These are phyloP conservation scores for Rhombomys opimus DNA, from an alignment of 2,113 vertebrate species.

Conservation along the genomic window DNA sequence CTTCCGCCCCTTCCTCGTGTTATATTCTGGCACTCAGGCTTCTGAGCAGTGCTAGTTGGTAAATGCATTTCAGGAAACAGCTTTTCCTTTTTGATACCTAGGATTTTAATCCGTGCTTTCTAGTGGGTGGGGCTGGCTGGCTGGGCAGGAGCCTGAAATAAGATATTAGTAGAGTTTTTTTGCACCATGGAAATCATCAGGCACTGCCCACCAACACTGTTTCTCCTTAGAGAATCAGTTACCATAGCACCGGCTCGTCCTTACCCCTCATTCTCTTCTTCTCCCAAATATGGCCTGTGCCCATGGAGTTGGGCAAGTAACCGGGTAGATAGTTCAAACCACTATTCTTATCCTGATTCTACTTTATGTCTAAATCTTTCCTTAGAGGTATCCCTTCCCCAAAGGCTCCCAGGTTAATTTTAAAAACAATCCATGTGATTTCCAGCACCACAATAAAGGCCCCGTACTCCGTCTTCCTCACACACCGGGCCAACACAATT, in stretches of 20 bases:
- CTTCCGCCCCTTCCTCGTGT: neutral
- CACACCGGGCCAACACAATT: neutral
- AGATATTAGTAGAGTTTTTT: neutral
- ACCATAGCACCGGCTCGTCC: fast-evolving
- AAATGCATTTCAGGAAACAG: neutral
- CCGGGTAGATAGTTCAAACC: neutral
- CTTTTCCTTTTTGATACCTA: neutral
- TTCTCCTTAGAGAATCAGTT: neutral
- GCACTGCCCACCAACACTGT: neutral
- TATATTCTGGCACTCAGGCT: neutral
- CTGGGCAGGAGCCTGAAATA: neutral
- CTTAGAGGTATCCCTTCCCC: neutral
- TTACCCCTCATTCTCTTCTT: neutral
- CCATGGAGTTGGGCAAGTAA: neutral
- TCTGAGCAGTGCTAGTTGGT: neutral
- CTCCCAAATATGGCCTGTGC: neutral
- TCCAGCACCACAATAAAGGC: neutral
- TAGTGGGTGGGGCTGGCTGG: neutral
- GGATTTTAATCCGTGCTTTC: neutral
- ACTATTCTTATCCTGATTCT: neutral
- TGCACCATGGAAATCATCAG: neutral
- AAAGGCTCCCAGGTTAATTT: neutral
- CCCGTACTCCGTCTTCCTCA: neutral
- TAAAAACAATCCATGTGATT: neutral
- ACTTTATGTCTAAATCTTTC: neutral